These are phyloP conservation scores for Malurus melanocephalus DNA, from an alignment of 2,113 vertebrate genomes.

Conservation along the genomic window DNA sequence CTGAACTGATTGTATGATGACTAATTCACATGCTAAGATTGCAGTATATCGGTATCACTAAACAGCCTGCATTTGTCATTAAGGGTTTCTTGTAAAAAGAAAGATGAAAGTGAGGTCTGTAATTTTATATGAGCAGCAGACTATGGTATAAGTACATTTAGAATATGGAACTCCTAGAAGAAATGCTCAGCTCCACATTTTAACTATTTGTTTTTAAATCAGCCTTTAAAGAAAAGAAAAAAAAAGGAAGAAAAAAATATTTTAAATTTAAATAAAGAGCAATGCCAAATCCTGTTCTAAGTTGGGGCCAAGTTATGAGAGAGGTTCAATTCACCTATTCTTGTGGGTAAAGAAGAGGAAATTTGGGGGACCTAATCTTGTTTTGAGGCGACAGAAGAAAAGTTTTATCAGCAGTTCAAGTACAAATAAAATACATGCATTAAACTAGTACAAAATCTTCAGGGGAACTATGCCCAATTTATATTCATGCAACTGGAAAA, in stretches of 20 bases:
- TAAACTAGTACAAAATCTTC: neutral
- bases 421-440: neutral
- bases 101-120: slow-evolving; percentile 83
- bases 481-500: neutral
- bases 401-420: neutral
- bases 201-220: slow-evolving; percentile 59
- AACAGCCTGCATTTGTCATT: slow-evolving; percentile 92
- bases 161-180: slow-evolving; percentile 66
- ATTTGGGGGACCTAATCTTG: neutral
- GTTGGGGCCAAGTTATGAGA: neutral
- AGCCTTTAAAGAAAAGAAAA: slow-evolving; percentile 32
- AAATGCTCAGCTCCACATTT: slow-evolving; percentile 55
- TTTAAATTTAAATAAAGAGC: neutral
- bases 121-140: slow-evolving; percentile 75
- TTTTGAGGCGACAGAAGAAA: neutral
- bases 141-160: slow-evolving; percentile 62
- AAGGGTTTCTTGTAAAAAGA: slow-evolving; percentile 84
- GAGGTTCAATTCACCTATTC: neutral
- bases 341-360: neutral
- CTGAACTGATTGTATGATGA: slow-evolving; percentile 86
- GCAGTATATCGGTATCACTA: slow-evolving; percentile 84
- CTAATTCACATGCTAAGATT: slow-evolving; percentile 85
- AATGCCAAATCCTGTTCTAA: slow-evolving; percentile 1
- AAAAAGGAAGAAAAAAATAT: neutral
- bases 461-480: slow-evolving; percentile 11